Evolutionary conservation across 2,113 vertebrate species (phyloP).

Genomic region (Camelus bactrianus): DNA sequence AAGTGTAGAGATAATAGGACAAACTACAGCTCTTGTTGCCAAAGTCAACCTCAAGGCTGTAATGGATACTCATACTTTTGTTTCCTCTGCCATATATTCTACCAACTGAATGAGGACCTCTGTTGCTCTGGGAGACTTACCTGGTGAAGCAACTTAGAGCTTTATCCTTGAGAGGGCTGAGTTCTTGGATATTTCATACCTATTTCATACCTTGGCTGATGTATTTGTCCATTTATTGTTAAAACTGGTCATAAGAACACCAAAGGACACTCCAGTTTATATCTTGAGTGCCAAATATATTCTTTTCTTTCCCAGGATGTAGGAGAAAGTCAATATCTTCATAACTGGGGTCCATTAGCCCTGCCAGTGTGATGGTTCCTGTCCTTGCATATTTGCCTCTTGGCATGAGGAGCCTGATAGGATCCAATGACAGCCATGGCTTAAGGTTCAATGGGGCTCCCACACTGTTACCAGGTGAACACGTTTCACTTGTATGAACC

Average conservation of each 20-base stretch:
- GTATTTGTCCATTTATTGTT: neutral
- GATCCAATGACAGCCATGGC: neutral
- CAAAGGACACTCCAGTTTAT: neutral
- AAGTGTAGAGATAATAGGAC: neutral
- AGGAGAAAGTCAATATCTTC: neutral
- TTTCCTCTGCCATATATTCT: neutral
- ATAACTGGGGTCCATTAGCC: neutral
- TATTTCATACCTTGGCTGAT: neutral
- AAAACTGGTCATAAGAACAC: neutral
- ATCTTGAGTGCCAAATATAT: neutral
- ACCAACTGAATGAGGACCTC: neutral
- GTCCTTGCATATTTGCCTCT: neutral
- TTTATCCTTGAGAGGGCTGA: neutral
- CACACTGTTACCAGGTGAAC: neutral
- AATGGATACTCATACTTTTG: neutral
- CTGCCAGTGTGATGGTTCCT: neutral
- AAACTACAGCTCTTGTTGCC: neutral
- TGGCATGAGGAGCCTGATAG: neutral
- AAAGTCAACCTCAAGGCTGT: too few relatives aligned
- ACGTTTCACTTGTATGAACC: neutral
- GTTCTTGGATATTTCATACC: neutral
- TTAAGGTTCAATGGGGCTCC: neutral
- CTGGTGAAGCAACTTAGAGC: fast-evolving
- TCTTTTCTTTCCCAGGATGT: neutral
- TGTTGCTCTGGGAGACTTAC: neutral